phyloP scores from a whole-genome alignment of 2,797 vertebrate species.

The Malacoraja senta region DNA sequence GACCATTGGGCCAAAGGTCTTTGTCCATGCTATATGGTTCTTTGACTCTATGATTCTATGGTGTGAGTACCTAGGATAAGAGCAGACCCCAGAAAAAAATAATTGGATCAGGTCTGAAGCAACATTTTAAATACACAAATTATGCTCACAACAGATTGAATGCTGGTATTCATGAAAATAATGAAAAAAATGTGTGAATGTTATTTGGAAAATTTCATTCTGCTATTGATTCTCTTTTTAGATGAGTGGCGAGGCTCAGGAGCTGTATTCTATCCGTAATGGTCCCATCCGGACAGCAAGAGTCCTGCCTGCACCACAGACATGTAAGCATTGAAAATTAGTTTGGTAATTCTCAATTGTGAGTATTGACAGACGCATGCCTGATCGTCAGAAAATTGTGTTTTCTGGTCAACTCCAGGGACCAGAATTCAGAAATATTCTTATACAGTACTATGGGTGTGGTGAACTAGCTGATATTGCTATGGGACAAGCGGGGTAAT shows the following conservation, averaged over 20 bases:
- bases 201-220: background rate
- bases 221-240: constrained; percentile 50
- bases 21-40: too few relatives aligned
- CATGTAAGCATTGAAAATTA: constrained; percentile 69
- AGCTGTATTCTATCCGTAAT: constrained; percentile 88
- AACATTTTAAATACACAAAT: background rate
- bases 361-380: too few relatives aligned
- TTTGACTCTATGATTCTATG: background rate
- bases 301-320: constrained; percentile 81
- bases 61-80: background rate
- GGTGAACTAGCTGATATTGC: too few relatives aligned
- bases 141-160: background rate
- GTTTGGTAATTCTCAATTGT: too few relatives aligned
- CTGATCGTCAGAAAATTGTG: too few relatives aligned
- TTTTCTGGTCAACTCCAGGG: too few relatives aligned
- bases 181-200: background rate
- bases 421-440: too few relatives aligned
- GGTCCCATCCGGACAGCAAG: constrained; percentile 83
- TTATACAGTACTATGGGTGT: too few relatives aligned
- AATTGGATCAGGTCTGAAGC: background rate
- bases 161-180: background rate
- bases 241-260: constrained; percentile 91
- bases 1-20: too few relatives aligned
- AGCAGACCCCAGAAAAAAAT: background rate
- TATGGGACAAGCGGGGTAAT: too few relatives aligned